Conservation (phyloP, 2,797 vertebrate species). For the Artibeus lituratus region DNA sequence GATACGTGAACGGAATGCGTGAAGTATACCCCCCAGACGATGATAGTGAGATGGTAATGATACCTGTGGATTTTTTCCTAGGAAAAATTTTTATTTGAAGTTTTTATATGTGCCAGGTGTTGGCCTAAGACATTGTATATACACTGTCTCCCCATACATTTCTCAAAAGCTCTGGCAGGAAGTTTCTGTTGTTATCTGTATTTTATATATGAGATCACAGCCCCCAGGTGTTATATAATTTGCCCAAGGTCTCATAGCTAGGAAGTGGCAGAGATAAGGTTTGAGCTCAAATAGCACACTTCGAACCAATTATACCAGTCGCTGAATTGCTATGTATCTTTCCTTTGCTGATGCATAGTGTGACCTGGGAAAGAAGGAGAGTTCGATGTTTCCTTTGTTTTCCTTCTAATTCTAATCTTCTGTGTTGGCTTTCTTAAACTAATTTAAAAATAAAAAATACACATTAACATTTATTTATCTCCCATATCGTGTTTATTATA, state of each 20-base stretch:
- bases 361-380: neutral
- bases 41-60: neutral
- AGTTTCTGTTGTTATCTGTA: neutral
- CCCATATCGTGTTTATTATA: neutral
- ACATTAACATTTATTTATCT: neutral
- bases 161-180: neutral
- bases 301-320: neutral
- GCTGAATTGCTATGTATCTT: neutral
- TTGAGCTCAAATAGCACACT: neutral
- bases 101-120: neutral
- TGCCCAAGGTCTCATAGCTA: neutral
- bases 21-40: neutral
- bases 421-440: neutral
- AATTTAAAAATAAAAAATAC: neutral
- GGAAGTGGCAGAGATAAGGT: neutral
- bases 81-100: neutral
- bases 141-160: neutral
- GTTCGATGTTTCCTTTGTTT: neutral
- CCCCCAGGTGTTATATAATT: neutral
- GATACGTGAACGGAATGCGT: neutral
- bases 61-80: neutral
- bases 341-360: neutral
- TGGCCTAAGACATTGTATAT: neutral
- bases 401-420: neutral
- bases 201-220: neutral